A percentile compares a stretch with the other conserved stretches of the same genome.
These are phyloP conservation scores for Ptilorrhoa leucosticta DNA, from an alignment of 2,113 vertebrate genomes.

Conservation along the genomic window DNA sequence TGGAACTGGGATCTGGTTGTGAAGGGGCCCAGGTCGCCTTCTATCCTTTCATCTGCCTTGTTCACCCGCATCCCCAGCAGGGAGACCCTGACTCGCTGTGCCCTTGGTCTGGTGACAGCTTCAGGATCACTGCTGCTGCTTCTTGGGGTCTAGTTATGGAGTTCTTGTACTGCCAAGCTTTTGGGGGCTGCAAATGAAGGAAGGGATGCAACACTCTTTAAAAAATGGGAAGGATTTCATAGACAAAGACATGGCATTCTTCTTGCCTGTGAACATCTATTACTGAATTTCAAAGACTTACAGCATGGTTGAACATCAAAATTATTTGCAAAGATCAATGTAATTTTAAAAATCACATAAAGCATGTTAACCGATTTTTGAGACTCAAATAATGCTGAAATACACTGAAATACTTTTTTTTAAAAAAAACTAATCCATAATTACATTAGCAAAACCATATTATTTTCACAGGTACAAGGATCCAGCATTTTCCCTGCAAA, in stretches of 20 bases:
- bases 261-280: neutral
- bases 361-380: neutral
- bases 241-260: fast-evolving
- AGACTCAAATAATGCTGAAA: neutral
- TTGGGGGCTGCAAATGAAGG: neutral
- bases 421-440: neutral
- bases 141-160: fast-evolving
- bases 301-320: neutral
- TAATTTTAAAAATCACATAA: neutral
- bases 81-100: fast-evolving
- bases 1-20: neutral
- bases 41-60: fast-evolving
- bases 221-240: neutral
- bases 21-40: neutral
- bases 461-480: neutral
- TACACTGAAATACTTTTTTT: neutral
- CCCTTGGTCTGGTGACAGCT: neutral
- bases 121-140: neutral
- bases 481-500: neutral
- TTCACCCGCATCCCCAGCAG: neutral
- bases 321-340: neutral
- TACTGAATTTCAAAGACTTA: neutral
- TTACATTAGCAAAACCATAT: neutral
- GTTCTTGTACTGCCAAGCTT: neutral
- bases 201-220: neutral